phyloP scores from a whole-genome alignment of 1,140 invertebrate genomes.

The Sinonovacula constricta region DNA sequence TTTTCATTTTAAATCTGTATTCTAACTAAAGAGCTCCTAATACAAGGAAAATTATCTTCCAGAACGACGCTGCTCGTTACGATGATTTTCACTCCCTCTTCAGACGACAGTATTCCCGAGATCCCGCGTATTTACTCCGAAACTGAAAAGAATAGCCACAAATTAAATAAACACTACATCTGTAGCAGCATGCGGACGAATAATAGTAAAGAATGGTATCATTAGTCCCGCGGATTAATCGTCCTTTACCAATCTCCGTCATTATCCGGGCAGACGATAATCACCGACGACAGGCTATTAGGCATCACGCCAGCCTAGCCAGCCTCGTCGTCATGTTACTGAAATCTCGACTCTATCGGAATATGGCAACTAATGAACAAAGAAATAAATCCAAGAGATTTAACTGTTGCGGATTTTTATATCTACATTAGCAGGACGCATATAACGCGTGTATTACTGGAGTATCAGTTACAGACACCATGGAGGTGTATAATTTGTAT shows the following conservation, averaged over 20 bases:
- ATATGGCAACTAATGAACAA: too few species aligned
- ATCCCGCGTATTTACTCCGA: conserved; percentile 1
- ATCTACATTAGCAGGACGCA: too few species aligned
- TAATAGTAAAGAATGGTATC: conserved; percentile 26
- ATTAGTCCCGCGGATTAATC: conserved; percentile 17
- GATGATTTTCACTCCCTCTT: conserved; percentile 19
- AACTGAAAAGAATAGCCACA: conserved; percentile 17
- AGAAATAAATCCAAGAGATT: too few species aligned
- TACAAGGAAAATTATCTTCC: conserved; percentile 42
- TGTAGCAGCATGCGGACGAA: conserved; percentile 14
- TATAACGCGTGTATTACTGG: too few species aligned
- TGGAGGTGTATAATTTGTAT: too few species aligned
- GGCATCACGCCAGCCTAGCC: background rate
- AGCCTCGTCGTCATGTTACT: background rate
- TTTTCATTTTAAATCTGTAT: conserved; percentile 30
- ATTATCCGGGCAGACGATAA: conserved; percentile 14
- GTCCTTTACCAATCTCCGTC: conserved; percentile 17
- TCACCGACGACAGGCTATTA: conserved; percentile 1
- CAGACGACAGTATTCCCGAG: conserved; percentile 12
- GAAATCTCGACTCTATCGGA: too few species aligned
- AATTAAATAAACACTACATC: conserved; percentile 51
- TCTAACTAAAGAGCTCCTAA: conserved; percentile 28
- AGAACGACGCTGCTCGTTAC: conserved; percentile 35
- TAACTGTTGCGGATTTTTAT: too few species aligned
- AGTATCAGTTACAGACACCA: too few species aligned